These are phyloP conservation scores for Riparia riparia DNA, from an alignment of 2,113 vertebrate genomes.

Conservation along the genomic window DNA sequence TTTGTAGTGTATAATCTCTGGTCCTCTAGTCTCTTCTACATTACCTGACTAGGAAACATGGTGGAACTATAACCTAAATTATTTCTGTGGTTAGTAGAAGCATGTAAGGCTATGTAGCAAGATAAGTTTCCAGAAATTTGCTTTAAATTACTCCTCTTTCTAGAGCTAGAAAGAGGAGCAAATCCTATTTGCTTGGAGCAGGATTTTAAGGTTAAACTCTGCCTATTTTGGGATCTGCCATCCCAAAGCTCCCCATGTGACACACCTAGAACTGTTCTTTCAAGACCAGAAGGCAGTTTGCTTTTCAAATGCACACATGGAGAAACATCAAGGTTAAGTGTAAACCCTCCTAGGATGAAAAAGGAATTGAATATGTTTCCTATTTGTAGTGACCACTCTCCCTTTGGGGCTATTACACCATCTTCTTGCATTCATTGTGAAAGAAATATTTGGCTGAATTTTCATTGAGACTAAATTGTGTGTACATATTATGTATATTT, in stretches of 20 bases:
- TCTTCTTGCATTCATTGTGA: not conserved
- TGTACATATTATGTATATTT: not conserved
- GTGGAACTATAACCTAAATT: not conserved
- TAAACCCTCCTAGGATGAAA: not conserved
- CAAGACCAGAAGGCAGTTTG: not conserved
- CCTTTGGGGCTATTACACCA: not conserved
- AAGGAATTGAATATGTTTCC: not conserved
- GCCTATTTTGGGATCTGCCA: not conserved
- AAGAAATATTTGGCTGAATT: not conserved
- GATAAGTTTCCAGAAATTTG: not conserved
- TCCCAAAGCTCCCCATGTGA: not conserved
- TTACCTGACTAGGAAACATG: not conserved
- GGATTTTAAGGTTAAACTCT: not conserved
- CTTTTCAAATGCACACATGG: not conserved
- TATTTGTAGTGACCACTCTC: not conserved
- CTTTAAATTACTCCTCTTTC: not conserved
- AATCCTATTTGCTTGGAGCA: not conserved
- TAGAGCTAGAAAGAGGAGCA: not conserved
- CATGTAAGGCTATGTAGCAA: not conserved
- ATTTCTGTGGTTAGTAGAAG: not conserved
- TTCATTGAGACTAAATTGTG: not conserved
- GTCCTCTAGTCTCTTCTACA: not conserved
- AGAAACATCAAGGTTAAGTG: not conserved
- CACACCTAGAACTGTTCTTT: not conserved
- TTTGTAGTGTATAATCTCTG: not conserved